Evolutionary conservation across 2,888 invertebrate genomes (phyloP).

Genomic region (Cantharis lateralis): DNA sequence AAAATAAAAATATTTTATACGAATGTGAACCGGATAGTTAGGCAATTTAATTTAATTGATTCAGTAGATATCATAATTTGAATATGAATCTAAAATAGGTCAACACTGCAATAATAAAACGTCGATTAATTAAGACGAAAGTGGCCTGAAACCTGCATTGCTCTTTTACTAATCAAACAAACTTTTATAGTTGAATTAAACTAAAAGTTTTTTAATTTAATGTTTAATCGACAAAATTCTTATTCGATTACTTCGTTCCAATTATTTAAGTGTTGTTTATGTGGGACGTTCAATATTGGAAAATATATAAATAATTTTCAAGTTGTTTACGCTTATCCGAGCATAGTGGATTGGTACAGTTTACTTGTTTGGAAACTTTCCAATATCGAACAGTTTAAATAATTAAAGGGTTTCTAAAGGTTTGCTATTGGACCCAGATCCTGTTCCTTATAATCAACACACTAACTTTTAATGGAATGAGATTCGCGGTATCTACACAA

Average conservation of each 20-base stretch:
- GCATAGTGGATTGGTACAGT: neutral
- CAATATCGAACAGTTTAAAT: slow-evolving; percentile 22
- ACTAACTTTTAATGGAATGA: slow-evolving; percentile 22
- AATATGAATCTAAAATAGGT: too few species aligned
- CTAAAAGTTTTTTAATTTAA: neutral
- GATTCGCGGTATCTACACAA: slow-evolving; percentile 19
- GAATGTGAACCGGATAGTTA: too few species aligned
- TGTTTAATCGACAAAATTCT: neutral
- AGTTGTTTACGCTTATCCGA: neutral
- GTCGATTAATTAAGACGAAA: too few species aligned
- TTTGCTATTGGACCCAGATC: slow-evolving; percentile 20
- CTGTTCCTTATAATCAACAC: slow-evolving; percentile 21
- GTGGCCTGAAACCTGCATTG: too few species aligned
- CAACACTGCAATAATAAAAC: too few species aligned
- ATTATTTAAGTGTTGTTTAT: neutral
- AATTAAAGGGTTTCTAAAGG: slow-evolving; percentile 18
- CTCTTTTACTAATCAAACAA: neutral
- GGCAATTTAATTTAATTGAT: too few species aligned
- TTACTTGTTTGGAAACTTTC: slow-evolving; percentile 16
- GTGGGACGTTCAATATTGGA: neutral
- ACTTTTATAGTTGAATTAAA: neutral
- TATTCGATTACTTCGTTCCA: neutral
- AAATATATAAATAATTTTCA: neutral
- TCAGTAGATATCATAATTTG: too few species aligned
- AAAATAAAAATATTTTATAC: too few species aligned